Evolutionary conservation across 2,888 invertebrate species (phyloP), one percentile per base, ranked within the genome.

Genomic region (Ferdinandea cuprea): DNA sequence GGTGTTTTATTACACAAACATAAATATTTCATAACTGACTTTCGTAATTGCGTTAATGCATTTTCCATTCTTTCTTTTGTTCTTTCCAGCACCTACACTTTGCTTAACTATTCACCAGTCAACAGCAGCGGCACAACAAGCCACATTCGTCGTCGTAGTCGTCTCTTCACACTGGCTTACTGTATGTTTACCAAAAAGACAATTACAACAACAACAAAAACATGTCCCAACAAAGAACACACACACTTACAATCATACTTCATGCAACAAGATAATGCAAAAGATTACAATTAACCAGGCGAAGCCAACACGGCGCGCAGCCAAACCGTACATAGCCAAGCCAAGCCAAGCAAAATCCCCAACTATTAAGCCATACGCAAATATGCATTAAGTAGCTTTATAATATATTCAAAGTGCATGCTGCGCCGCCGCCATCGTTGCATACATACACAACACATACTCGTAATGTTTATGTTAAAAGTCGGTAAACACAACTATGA

Each of bases 401-500:
- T 35, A 35, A 32, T 25, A 40, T 15, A 44, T 30, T 54, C 66
- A 50, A 37, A 44, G 44, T 44, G 19, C 9, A 44, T 25, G 25
- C 25, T 25, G 25, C 25, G 25, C 25, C 25, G 25, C n/a, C n/a
- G n/a, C n/a, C n/a, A n/a, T n/a, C n/a, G n/a, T n/a, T n/a, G n/a
- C 25, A 25, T 25, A 25, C 25, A 25, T 2, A 25, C 25, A 25
- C 25, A n/a, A 25, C 25, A 25, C 3, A 32, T 56, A 15, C 40
- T 35, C 3, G 32, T 56, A 15, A n/a, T 35, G 11, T n/a, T 11
- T 40, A 6, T 40, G 7, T 40, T 15, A 15, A 40, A 32, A 46
- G 30, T 68, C 44, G 44, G 54, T 68, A 32, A 56, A 68, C 56
- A 68, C 44, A 44, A 21, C 42, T 28, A 32, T 66, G 54, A 54